Percentiles rank a stretch among this genome's conserved stretches.
phyloP scores from a whole-genome alignment of 1,140 invertebrate genomes.

The Nasonia giraulti region DNA sequence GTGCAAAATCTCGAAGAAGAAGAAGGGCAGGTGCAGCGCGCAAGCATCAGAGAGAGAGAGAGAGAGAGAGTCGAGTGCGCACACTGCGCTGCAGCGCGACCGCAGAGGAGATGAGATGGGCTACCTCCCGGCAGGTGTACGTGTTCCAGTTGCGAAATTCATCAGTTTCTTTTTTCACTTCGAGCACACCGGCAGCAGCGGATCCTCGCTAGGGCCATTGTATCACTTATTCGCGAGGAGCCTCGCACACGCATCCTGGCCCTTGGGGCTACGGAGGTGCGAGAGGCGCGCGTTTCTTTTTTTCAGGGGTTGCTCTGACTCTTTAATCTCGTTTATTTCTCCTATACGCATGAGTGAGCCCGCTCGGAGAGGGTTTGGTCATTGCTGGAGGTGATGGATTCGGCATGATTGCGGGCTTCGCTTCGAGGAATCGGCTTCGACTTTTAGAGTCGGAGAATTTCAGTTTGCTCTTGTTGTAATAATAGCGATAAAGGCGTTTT shows the following conservation, averaged over 20 bases:
- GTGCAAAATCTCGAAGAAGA: constrained; percentile 57
- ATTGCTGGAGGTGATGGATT: not conserved
- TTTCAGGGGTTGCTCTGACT: constrained; percentile 6
- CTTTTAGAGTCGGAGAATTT: not conserved
- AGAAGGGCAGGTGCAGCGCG: constrained; percentile 58
- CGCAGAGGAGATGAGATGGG: not conserved
- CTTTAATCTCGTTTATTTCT: constrained; percentile 8
- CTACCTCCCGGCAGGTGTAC: constrained; percentile 56
- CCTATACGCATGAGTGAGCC: not conserved
- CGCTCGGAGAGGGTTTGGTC: not conserved
- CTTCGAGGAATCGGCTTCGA: not conserved
- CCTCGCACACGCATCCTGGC: not conserved
- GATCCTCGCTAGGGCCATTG: not conserved
- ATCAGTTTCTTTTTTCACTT: not conserved
- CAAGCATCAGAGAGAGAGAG: not conserved
- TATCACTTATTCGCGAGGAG: not conserved
- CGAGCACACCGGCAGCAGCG: too few species aligned
- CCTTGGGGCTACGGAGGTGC: constrained; percentile 30
- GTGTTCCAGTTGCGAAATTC: constrained; percentile 54
- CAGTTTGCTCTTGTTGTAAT: too few species aligned
- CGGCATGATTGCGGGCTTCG: not conserved
- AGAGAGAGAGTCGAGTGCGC: constrained; percentile 3
- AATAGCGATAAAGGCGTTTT: too few species aligned
- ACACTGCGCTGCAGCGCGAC: not conserved
- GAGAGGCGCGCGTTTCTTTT: not conserved